Evolutionary conservation across 2,797 vertebrate species (phyloP).

Genomic region (Bovichtus variegatus): DNA sequence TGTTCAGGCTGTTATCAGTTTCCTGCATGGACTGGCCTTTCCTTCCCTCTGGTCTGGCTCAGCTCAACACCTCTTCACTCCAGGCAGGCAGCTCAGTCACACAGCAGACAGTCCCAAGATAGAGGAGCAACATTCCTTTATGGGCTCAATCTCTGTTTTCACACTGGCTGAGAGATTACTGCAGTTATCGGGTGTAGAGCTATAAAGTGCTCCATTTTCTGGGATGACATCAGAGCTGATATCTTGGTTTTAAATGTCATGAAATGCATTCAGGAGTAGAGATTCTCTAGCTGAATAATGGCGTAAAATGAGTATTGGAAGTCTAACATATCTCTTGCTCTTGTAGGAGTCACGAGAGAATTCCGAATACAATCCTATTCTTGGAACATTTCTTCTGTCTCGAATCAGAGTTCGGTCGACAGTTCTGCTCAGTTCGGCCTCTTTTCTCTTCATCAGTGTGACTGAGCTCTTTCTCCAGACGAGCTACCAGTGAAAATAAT

Average conservation of each 20-base stretch:
- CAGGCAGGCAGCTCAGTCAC: conserved; percentile 52
- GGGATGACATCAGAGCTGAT: conserved; percentile 1
- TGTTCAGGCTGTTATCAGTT: conserved; percentile 80
- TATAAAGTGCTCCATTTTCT: neutral
- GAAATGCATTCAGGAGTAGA: neutral
- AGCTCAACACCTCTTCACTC: conserved; percentile 67
- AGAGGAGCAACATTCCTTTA: conserved; percentile 56
- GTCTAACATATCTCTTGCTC: conserved; percentile 26
- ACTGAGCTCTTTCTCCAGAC: conserved; percentile 8
- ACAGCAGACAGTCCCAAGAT: conserved; percentile 38
- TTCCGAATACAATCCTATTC: neutral
- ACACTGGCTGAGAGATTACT: conserved; percentile 14
- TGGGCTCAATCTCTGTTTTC: conserved; percentile 41
- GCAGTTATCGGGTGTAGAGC: neutral
- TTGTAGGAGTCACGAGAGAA: neutral
- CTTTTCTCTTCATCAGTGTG: neutral
- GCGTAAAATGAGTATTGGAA: conserved; percentile 11
- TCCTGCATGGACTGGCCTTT: conserved; percentile 83
- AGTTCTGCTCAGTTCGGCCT: neutral
- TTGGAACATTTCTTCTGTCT: neutral
- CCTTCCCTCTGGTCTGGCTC: conserved; percentile 79
- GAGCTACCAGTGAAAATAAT: conserved; percentile 1
- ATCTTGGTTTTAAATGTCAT: neutral
- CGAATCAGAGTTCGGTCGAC: neutral
- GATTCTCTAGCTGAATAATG: neutral